phyloP scores from a whole-genome alignment of 2,113 vertebrate genomes.

The Oreotragus oreotragus region DNA sequence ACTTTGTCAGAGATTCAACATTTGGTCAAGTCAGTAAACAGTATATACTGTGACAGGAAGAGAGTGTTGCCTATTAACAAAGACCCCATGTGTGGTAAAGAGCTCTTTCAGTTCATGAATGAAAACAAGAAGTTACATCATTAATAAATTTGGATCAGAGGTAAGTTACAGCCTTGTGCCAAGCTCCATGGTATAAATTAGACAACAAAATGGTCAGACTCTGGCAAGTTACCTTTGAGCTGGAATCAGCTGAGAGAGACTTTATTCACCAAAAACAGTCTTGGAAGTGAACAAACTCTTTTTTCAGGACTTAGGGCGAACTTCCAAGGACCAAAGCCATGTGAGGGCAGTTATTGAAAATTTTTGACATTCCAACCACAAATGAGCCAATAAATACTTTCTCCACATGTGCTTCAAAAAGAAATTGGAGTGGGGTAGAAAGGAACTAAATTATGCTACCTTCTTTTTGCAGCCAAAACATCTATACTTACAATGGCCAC shows the following conservation, averaged over 20 bases:
- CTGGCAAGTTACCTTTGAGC: slow-evolving; percentile 81
- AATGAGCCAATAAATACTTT: slow-evolving; percentile 95
- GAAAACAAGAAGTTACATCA: slow-evolving; percentile 85
- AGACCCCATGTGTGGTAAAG: slow-evolving; percentile 74
- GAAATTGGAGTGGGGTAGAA: slow-evolving; percentile 83
- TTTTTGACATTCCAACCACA: slow-evolving; percentile 94
- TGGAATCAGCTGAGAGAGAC: slow-evolving; percentile 85
- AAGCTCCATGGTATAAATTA: slow-evolving; percentile 82
- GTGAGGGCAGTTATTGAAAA: slow-evolving; percentile 90
- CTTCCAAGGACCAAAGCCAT: slow-evolving; percentile 85
- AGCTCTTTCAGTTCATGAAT: slow-evolving; percentile 79
- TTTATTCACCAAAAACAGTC: slow-evolving; percentile 83
- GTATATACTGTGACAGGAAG: slow-evolving; percentile 51
- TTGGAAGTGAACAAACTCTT: slow-evolving; percentile 77
- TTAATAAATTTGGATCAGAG: slow-evolving; percentile 80
- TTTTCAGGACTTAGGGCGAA: slow-evolving; percentile 78
- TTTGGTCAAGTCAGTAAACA: slow-evolving; percentile 45
- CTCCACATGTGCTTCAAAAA: slow-evolving; percentile 90
- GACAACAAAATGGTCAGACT: slow-evolving; percentile 81
- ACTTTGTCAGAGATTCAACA: slow-evolving; percentile 28
- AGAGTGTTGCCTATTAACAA: slow-evolving; percentile 65
- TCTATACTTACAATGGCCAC: slow-evolving; percentile 87
- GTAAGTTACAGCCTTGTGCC: slow-evolving; percentile 74
- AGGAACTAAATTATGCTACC: slow-evolving; percentile 87
- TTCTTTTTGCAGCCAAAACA: slow-evolving; percentile 85